These are phyloP conservation scores for Magallana ariakensis DNA, from an alignment of 1,140 invertebrate genomes.

Conservation along the genomic window DNA sequence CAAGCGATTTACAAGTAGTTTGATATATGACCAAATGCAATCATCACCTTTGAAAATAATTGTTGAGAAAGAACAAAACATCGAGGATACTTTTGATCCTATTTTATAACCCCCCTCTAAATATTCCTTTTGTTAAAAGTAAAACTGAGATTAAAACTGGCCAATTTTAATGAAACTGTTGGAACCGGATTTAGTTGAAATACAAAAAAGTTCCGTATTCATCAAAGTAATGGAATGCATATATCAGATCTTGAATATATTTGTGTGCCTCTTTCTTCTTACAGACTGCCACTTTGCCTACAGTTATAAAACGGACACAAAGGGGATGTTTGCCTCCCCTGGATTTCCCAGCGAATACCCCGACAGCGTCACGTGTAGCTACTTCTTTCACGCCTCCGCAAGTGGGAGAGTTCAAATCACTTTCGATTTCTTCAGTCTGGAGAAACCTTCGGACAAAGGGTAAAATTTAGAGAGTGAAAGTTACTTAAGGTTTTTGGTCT, in stretches of 20 bases:
- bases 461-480: background rate
- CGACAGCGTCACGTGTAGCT: conserved; percentile 49
- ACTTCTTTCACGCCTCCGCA: conserved; percentile 54
- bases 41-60: background rate
- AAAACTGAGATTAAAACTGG: too few relatives aligned
- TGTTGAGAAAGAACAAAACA: too few relatives aligned
- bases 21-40: background rate
- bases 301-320: conserved; percentile 30
- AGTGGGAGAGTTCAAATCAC: conserved; percentile 53
- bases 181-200: too few relatives aligned
- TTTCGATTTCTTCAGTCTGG: conserved; percentile 60
- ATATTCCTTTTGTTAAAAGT: too few relatives aligned
- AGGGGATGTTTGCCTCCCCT: conserved; percentile 54
- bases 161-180: too few relatives aligned
- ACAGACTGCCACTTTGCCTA: conserved; percentile 41
- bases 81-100: too few relatives aligned
- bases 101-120: too few relatives aligned
- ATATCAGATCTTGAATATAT: background rate
- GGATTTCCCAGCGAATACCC: conserved; percentile 54
- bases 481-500: too few relatives aligned
- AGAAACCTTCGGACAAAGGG: conserved; percentile 54
- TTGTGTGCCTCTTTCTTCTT: background rate
- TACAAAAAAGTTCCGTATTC: too few relatives aligned
- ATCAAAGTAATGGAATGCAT: too few relatives aligned
- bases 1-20: background rate